These are phyloP conservation scores for Sarcophaga subvicina DNA, from an alignment of 2,888 invertebrate species.

Conservation along the genomic window DNA sequence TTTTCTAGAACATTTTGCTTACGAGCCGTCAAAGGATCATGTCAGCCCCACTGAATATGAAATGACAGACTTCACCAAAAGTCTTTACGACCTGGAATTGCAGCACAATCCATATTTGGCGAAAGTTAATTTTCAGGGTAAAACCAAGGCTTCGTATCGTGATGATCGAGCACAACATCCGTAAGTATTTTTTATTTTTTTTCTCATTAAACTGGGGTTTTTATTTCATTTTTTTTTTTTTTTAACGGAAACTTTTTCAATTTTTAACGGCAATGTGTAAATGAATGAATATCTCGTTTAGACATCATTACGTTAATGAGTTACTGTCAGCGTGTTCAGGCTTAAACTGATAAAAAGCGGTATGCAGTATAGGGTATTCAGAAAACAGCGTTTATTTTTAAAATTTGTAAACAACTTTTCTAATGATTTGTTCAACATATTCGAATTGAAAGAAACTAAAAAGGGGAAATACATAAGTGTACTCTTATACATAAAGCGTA, in stretches of 20 bases:
- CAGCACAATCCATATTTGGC: slow-evolving; percentile 72
- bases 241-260: not conserved
- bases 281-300: not conserved
- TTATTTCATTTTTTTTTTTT: not conserved
- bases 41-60: slow-evolving; percentile 68
- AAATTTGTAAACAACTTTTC: no score
- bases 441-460: no score
- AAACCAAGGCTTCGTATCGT: slow-evolving; percentile 73
- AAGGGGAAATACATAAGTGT: no score
- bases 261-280: slow-evolving; percentile 2
- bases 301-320: not conserved
- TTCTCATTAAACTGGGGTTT: not conserved
- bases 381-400: not conserved
- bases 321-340: slow-evolving; percentile 16
- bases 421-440: no score
- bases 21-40: slow-evolving; percentile 50
- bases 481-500: no score
- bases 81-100: slow-evolving; percentile 74
- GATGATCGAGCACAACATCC: slow-evolving; percentile 76
- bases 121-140: slow-evolving; percentile 76
- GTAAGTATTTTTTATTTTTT: slow-evolving; percentile 70
- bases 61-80: slow-evolving; percentile 72
- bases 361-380: slow-evolving; percentile 14
- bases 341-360: slow-evolving; percentile 1
- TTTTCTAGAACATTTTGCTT: slow-evolving; percentile 73